Conservation (phyloP, 2,797 vertebrate species). For the Amblyopsis hoosieri region DNA sequence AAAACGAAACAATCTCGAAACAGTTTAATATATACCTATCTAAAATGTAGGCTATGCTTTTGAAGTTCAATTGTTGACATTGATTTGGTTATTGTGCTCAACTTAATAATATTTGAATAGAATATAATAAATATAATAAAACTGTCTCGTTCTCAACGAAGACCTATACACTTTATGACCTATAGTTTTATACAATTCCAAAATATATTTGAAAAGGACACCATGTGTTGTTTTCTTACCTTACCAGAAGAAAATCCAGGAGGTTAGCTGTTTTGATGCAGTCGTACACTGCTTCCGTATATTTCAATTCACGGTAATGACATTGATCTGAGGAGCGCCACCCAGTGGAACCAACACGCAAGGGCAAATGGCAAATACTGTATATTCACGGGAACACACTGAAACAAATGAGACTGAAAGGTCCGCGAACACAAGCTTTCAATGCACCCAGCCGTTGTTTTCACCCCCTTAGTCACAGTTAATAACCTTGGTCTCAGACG, state of each 20-base stretch:
- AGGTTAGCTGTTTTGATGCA: slow-evolving; percentile 39
- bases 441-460: slow-evolving; percentile 75
- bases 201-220: slow-evolving; percentile 1
- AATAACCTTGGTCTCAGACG: slow-evolving; percentile 89
- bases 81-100: too few species aligned
- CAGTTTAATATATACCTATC: too few species aligned
- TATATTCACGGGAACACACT: slow-evolving; percentile 60
- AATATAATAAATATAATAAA: too few species aligned
- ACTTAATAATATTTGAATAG: too few species aligned
- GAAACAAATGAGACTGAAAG: slow-evolving; percentile 75
- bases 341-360: slow-evolving; percentile 81
- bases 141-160: too few species aligned
- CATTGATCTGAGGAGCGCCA: slow-evolving; percentile 97
- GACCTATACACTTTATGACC: too few species aligned
- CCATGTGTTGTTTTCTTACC: slow-evolving; percentile 55
- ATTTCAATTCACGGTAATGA: slow-evolving; percentile 90
- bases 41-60: too few species aligned
- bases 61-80: too few species aligned
- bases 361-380: slow-evolving; percentile 3
- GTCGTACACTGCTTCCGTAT: slow-evolving; percentile 39
- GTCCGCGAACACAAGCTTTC: slow-evolving; percentile 75
- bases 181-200: too few species aligned
- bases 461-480: slow-evolving; percentile 81
- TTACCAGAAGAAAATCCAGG: slow-evolving; percentile 43
- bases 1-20: too few species aligned